Base-by-base conservation (phyloP, 2,113 vertebrate species). In the Heliornis fulica region DNA sequence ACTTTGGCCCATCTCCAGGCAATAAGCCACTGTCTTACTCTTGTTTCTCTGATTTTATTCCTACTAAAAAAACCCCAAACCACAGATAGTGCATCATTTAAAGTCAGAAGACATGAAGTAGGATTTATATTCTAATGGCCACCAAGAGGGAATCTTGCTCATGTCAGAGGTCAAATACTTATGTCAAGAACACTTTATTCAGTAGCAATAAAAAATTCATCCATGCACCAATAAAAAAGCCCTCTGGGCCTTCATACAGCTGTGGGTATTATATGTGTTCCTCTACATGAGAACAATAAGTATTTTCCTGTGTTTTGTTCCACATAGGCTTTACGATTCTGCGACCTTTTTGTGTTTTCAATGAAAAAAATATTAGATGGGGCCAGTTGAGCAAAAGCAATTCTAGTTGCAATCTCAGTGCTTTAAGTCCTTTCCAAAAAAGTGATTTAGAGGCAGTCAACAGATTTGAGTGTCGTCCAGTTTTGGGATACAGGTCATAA, bases 141-240 rank as follows among this genome's bases (percentile, higher is more conserved):
- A 95, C 88, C 89, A 85, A 96, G 90, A 96, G 60, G 89, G 86
- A 97, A 66, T 90, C 92, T 97, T 93, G 76, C 36, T 89, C n/a
- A 40, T 89, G 79, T 93, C 79, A 91, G 83, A 96, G 92, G 90
- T 96, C 88, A 96, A 93, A 96, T 95, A 89, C 32, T 97, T 97
- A 95, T 70, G 82, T 94, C 83, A 95, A 95, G 93, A 97, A 87
- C 77, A 87, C 86, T 97, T 96, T 96, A 95, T 97, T 97, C 94
- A 94, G 83, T 96, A 96, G 77, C 94, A 96, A 91, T 96, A 95
- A 97, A 97, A 93, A 96, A 95, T 31, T 89, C 82, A 70, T 81
- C 63, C 43, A 79, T 57, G 36, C 43, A 91, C 89, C 92, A 91
- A 43, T 95, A 94, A 93, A 89, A 79, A 94, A 94, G 29, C 46